Percentiles rank a stretch among this genome's conserved stretches.
Conservation (phyloP, 2,888 invertebrate species). For the Elegia similella region DNA sequence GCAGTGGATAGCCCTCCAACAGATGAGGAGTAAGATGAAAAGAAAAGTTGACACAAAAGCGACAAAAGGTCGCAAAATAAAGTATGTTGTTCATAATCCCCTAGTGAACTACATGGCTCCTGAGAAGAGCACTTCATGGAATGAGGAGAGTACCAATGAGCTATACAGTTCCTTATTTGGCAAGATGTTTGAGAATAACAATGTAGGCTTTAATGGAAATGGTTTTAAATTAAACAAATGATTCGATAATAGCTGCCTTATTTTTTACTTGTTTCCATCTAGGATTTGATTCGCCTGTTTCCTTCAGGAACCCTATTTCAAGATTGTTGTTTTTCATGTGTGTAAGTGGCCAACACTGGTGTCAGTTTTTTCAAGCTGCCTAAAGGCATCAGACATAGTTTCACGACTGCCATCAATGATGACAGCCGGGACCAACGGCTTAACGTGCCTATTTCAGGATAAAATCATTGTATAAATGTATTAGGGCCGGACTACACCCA, state of each 20-base stretch:
- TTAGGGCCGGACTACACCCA: too few species aligned
- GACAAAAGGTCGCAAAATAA: conserved; percentile 95
- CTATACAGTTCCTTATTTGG: conserved; percentile 92
- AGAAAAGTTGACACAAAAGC: conserved; percentile 95
- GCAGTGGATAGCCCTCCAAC: conserved; percentile 96
- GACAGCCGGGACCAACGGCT: too few species aligned
- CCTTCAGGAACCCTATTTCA: too few species aligned
- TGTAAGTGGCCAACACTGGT: too few species aligned
- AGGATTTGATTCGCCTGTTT: too few species aligned
- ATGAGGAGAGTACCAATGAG: conserved; percentile 90
- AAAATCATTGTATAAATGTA: too few species aligned
- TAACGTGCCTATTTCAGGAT: too few species aligned
- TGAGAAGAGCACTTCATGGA: conserved; percentile 84
- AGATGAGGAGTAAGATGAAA: conserved; percentile 94
- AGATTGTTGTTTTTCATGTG: too few species aligned
- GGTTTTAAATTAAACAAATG: conserved; percentile 39
- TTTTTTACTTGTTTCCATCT: neutral
- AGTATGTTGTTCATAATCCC: conserved; percentile 92
- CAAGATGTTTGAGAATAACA: conserved; percentile 76
- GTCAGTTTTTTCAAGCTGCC: too few species aligned
- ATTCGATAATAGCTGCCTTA: neutral
- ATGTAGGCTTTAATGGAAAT: conserved; percentile 62
- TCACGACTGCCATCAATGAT: too few species aligned
- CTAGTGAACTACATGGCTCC: conserved; percentile 96
- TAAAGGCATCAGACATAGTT: too few species aligned